Percentiles rank a stretch among this genome's conserved stretches.
Conservation (phyloP, 2,797 vertebrate genomes). For the Glossophaga mutica region DNA sequence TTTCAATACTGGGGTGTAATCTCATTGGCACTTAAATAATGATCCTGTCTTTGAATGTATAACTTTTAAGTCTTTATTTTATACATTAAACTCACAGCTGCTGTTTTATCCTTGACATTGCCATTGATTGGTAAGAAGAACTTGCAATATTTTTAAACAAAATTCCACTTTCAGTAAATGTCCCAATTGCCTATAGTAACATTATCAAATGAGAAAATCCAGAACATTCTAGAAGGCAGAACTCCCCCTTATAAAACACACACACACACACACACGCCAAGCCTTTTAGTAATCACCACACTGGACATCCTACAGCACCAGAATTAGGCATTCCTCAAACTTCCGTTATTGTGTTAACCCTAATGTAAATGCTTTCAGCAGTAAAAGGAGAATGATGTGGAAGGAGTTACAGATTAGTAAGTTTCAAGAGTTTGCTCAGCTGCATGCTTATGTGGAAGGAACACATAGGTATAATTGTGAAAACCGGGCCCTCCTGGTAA, state of each 20-base stretch:
- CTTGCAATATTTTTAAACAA: slow-evolving; percentile 41
- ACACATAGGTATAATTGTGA: not conserved
- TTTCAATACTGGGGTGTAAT: slow-evolving; percentile 37
- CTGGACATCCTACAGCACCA: not conserved
- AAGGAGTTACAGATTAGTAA: not conserved
- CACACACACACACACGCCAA: not conserved
- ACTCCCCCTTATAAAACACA: slow-evolving; percentile 25
- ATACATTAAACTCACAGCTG: slow-evolving; percentile 46
- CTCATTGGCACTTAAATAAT: slow-evolving; percentile 62
- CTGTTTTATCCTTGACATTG: slow-evolving; percentile 61
- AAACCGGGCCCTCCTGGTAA: not conserved
- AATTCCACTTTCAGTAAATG: slow-evolving; percentile 58
- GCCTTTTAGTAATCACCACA: not conserved
- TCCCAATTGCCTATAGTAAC: slow-evolving; percentile 23
- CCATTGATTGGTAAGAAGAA: slow-evolving; percentile 59
- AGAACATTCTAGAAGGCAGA: slow-evolving; percentile 40
- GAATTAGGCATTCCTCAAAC: not conserved
- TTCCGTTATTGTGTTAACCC: not conserved
- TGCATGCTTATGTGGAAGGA: not conserved
- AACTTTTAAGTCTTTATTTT: slow-evolving; percentile 62
- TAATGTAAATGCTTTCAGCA: not conserved
- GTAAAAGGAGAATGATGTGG: not conserved
- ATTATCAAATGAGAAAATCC: slow-evolving; percentile 59
- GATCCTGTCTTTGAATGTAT: slow-evolving; percentile 48
- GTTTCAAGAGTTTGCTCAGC: not conserved